These are phyloP conservation scores for Tretioscincus oriximinensis DNA, from an alignment of 2,113 vertebrate species.

Conservation along the genomic window DNA sequence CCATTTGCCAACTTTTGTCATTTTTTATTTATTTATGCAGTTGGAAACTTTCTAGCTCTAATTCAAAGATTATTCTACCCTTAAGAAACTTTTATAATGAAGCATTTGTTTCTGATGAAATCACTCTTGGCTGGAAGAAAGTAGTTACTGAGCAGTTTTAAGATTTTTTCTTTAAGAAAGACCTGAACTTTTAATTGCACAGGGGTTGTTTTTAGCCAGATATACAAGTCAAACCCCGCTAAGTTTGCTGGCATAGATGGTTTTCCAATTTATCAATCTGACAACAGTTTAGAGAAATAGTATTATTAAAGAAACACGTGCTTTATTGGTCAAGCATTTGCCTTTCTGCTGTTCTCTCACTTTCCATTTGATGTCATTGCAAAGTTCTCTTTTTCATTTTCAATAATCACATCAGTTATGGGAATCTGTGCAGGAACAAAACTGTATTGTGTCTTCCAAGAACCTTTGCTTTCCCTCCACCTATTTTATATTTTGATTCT, in stretches of 20 bases:
- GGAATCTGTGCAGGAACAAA: neutral
- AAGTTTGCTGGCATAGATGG: constrained; percentile 51
- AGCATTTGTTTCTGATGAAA: constrained; percentile 52
- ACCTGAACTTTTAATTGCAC: constrained; percentile 48
- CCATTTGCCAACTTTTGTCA: constrained; percentile 47
- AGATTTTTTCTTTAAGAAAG: neutral
- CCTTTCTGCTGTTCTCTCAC: constrained; percentile 15
- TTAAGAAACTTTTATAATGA: constrained; percentile 51
- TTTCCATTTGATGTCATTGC: constrained; percentile 41
- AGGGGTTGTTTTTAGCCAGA: constrained; percentile 58
- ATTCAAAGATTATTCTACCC: constrained; percentile 53
- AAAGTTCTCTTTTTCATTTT: neutral
- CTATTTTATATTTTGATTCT: neutral
- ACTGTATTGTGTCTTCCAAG: neutral
- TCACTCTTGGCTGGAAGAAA: constrained; percentile 59
- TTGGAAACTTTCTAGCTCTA: constrained; percentile 47
- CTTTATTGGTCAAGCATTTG: constrained; percentile 23
- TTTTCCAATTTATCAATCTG: constrained; percentile 66
- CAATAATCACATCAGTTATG: no score
- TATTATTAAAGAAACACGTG: constrained; percentile 30
- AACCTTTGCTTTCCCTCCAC: neutral
- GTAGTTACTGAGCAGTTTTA: constrained; percentile 58
- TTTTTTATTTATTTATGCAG: constrained; percentile 45
- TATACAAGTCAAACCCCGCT: constrained; percentile 62
- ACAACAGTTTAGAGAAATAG: constrained; percentile 59